Evolutionary conservation across 2,797 vertebrate species (phyloP).

Genomic region (Phataginus tricuspis): DNA sequence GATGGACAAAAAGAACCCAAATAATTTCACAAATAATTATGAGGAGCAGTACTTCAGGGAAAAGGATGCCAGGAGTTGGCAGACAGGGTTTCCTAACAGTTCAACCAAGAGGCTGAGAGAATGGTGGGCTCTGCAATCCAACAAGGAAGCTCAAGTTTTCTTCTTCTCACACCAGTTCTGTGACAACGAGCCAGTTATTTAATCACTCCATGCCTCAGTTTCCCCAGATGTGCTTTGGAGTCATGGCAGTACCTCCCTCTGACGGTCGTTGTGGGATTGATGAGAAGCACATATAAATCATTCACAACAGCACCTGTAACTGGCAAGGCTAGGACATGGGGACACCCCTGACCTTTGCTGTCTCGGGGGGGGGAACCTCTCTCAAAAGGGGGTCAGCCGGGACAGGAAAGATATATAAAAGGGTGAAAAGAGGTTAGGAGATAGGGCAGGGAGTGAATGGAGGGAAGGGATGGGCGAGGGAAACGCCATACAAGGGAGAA

Average conservation of each 20-base stretch:
- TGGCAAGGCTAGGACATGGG: fast-evolving
- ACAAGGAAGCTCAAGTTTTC: background rate
- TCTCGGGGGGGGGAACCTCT: background rate
- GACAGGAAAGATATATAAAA: background rate
- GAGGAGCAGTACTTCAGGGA: background rate
- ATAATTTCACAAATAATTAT: background rate
- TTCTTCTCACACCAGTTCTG: background rate
- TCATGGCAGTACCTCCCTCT: background rate
- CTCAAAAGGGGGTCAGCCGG: background rate
- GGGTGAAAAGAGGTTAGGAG: background rate
- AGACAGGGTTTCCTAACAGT: background rate
- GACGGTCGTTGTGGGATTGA: background rate
- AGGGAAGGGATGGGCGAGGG: background rate
- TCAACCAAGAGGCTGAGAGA: background rate
- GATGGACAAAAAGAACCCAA: background rate
- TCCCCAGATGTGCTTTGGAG: background rate
- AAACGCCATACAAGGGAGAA: background rate
- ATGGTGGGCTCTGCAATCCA: background rate
- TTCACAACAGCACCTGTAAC: background rate
- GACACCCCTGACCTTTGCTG: background rate
- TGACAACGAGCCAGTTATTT: background rate
- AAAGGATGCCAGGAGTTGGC: background rate
- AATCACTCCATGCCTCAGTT: background rate
- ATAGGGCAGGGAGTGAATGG: background rate
- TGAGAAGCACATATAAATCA: background rate